These are phyloP conservation scores for Amphimallon solstitiale DNA, from an alignment of 2,888 invertebrate genomes.

Conservation along the genomic window DNA sequence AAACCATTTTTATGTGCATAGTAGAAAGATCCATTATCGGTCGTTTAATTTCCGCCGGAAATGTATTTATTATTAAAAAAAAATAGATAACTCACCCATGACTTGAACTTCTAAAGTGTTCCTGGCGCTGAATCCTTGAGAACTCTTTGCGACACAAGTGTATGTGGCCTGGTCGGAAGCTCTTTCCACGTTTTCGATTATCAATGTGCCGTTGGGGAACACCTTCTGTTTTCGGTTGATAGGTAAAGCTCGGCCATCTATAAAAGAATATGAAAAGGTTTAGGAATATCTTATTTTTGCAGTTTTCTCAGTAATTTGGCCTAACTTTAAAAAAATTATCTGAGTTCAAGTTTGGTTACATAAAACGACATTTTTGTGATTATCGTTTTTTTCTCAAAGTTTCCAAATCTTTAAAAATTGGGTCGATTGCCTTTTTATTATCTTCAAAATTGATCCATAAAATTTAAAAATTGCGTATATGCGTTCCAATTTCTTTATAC, in stretches of 20 bases:
- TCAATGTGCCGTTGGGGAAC: constrained; percentile 85
- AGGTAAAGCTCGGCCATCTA: constrained; percentile 84
- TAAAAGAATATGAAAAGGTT: neutral
- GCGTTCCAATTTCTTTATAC: no score
- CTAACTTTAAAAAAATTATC: no score
- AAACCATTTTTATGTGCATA: no score
- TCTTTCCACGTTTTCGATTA: constrained; percentile 93
- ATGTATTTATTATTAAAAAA: neutral
- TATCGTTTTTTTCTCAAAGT: no score
- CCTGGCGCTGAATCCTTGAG: constrained; percentile 88
- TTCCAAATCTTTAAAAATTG: no score
- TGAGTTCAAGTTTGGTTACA: no score
- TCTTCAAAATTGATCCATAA: no score
- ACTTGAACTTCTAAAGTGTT: constrained; percentile 93
- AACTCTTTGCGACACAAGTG: constrained; percentile 92
- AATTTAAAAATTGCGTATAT: no score
- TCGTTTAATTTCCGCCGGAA: neutral
- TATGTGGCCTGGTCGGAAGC: constrained; percentile 93
- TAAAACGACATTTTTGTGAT: no score
- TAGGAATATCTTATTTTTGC: no score
- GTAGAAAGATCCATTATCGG: constrained; percentile 19
- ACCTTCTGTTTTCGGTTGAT: constrained; percentile 95
- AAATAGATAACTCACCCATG: constrained; percentile 82
- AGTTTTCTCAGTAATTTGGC: no score
- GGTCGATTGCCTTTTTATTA: no score